Evolutionary conservation across 2,888 invertebrate genomes (phyloP).

Genomic region (Tipula unca): DNA sequence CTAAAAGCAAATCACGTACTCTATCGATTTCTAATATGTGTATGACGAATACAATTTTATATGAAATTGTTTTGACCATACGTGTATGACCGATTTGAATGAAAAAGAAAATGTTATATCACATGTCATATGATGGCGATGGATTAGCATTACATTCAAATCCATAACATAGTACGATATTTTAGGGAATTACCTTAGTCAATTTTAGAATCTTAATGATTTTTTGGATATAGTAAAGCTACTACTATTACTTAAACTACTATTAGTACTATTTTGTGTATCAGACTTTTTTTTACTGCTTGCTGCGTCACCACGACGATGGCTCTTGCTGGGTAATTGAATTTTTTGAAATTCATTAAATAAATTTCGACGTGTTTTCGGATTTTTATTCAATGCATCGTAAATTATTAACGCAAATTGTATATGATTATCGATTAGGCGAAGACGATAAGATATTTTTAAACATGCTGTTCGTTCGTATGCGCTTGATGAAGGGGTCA

Average conservation of each 20-base stretch:
- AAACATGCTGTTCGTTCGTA: conserved; percentile 31
- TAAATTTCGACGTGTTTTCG: conserved; percentile 30
- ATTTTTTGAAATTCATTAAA: conserved; percentile 30
- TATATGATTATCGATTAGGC: conserved; percentile 30
- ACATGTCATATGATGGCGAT: background rate
- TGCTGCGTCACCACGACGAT: background rate
- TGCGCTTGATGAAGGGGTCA: background rate
- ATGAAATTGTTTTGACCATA: background rate
- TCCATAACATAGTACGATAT: background rate
- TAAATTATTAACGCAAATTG: conserved; percentile 34
- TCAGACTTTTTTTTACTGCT: background rate
- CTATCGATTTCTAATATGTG: background rate
- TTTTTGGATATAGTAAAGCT: background rate
- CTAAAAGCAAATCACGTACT: background rate
- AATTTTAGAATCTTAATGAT: conserved; percentile 14
- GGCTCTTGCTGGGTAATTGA: background rate
- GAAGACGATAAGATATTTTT: conserved; percentile 32
- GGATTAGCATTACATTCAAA: background rate
- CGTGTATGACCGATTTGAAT: background rate
- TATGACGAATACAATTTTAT: background rate
- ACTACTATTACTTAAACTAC: background rate
- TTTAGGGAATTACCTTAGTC: background rate
- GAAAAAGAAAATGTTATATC: background rate
- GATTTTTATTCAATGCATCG: conserved; percentile 28
- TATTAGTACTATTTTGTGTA: background rate